phyloP scores from a whole-genome alignment of 2,888 invertebrate species.

The Synergus umbraculus region DNA sequence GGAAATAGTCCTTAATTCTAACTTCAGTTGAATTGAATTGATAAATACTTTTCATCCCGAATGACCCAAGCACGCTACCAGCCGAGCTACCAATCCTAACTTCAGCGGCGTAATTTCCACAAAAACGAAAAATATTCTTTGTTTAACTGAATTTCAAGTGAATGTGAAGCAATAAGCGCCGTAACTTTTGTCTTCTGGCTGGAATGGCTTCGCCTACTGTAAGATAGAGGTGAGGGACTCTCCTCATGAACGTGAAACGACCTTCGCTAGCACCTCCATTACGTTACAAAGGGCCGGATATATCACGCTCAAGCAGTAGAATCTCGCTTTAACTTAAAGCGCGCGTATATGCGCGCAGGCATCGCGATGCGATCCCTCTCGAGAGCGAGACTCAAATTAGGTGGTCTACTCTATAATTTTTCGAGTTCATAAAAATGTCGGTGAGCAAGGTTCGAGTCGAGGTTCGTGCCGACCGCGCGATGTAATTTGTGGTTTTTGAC shows the following conservation, averaged over 20 bases:
- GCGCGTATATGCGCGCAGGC: conserved; percentile 50
- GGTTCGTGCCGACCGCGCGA: conserved; percentile 54
- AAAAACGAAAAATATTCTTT: too few species aligned
- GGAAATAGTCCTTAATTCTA: background rate
- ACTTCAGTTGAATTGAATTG: background rate
- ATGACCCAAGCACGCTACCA: background rate
- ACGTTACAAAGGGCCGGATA: conserved; percentile 53
- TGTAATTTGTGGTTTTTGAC: conserved; percentile 59
- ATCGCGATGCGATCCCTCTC: conserved; percentile 52
- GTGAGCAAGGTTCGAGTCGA: conserved; percentile 54
- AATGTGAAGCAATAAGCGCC: background rate
- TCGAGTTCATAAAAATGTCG: conserved; percentile 60
- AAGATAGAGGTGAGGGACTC: conserved; percentile 11
- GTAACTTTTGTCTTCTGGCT: background rate
- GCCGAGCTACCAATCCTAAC: background rate
- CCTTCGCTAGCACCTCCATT: conserved; percentile 59
- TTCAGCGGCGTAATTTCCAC: too few species aligned
- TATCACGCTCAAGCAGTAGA: conserved; percentile 28
- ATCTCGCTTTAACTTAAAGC: conserved; percentile 51
- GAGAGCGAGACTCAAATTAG: conserved; percentile 57
- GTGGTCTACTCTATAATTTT: conserved; percentile 59
- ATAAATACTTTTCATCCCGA: background rate
- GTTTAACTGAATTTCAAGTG: background rate
- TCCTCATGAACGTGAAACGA: conserved; percentile 53
- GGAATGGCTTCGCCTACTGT: conserved; percentile 16